Evolutionary conservation across 2,797 vertebrate genomes (phyloP).

Genomic region (Tolypeutes matacus): DNA sequence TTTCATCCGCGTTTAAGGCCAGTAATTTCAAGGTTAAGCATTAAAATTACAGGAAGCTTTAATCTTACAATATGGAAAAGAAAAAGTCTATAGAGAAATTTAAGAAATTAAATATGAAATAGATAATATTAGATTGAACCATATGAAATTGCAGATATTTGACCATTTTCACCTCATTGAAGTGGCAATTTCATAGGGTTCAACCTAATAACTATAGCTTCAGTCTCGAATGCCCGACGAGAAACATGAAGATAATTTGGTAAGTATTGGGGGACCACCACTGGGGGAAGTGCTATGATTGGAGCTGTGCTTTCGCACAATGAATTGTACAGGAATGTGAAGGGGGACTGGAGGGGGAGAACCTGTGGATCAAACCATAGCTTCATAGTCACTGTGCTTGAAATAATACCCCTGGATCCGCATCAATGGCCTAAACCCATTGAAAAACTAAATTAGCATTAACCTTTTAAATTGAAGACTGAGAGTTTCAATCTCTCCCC

Average conservation of each 20-base stretch:
- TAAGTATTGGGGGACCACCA: not conserved
- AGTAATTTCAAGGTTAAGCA: slow-evolving; percentile 19
- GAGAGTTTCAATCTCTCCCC: slow-evolving; percentile 42
- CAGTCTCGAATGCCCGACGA: not conserved
- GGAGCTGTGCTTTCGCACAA: not conserved
- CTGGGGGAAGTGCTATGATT: not conserved
- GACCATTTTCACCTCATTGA: slow-evolving; percentile 31
- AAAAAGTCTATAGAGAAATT: slow-evolving; percentile 24
- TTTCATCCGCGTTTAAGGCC: not conserved
- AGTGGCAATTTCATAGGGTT: slow-evolving; percentile 32
- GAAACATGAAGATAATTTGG: slow-evolving; percentile 18
- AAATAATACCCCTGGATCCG: not conserved
- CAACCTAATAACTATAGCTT: not conserved
- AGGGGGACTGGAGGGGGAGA: not conserved
- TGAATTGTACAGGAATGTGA: not conserved
- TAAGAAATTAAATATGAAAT: slow-evolving; percentile 39
- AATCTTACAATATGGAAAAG: slow-evolving; percentile 26
- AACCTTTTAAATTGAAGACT: slow-evolving; percentile 48
- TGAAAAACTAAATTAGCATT: slow-evolving; percentile 31
- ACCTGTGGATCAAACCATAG: not conserved
- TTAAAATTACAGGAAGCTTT: slow-evolving; percentile 36
- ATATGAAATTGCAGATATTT: slow-evolving; percentile 42
- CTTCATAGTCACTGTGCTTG: not conserved
- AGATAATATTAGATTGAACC: not conserved
- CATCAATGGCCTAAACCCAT: not conserved